phyloP scores from a whole-genome alignment of 2,797 vertebrate species.

The Cirrhinus molitorella region DNA sequence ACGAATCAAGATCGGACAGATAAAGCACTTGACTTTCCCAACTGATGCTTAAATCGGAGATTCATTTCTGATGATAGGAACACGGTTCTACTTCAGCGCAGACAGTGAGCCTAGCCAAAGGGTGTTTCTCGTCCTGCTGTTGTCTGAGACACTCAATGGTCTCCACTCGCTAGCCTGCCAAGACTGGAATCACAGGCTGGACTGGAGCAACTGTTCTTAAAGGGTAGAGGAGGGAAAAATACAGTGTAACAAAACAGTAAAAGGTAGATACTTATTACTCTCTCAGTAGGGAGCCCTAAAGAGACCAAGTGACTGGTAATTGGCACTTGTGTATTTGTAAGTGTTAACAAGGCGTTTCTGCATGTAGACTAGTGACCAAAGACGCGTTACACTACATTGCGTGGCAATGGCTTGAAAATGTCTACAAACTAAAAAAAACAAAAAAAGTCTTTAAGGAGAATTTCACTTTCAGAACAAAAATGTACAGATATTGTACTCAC shows the following conservation, averaged over 20 bases:
- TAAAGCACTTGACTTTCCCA: slow-evolving; percentile 41
- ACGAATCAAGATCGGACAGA: slow-evolving; percentile 25
- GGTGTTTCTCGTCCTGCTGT: slow-evolving; percentile 50
- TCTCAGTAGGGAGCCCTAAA: slow-evolving; percentile 56
- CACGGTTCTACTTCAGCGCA: slow-evolving; percentile 33
- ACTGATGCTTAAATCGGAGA: slow-evolving; percentile 26
- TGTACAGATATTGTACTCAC: too few species aligned
- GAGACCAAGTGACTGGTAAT: slow-evolving; percentile 57
- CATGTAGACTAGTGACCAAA: not conserved
- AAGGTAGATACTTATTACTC: slow-evolving; percentile 61
- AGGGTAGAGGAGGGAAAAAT: slow-evolving; percentile 36
- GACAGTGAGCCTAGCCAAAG: slow-evolving; percentile 55
- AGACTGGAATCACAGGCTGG: slow-evolving; percentile 46
- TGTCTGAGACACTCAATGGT: slow-evolving; percentile 21
- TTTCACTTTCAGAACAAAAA: too few species aligned
- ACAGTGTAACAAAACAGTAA: slow-evolving; percentile 51
- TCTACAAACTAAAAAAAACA: too few species aligned
- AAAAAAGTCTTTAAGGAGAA: too few species aligned
- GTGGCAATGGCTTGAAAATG: not conserved
- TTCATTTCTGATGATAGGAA: slow-evolving; percentile 31
- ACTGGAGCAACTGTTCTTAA: slow-evolving; percentile 19
- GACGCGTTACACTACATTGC: not conserved
- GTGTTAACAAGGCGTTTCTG: slow-evolving; percentile 54
- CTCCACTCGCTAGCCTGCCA: slow-evolving; percentile 11
- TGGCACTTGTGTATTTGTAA: slow-evolving; percentile 58